phyloP scores from a whole-genome alignment of 2,888 invertebrate species.

The Chaetoderma sp. region DNA sequence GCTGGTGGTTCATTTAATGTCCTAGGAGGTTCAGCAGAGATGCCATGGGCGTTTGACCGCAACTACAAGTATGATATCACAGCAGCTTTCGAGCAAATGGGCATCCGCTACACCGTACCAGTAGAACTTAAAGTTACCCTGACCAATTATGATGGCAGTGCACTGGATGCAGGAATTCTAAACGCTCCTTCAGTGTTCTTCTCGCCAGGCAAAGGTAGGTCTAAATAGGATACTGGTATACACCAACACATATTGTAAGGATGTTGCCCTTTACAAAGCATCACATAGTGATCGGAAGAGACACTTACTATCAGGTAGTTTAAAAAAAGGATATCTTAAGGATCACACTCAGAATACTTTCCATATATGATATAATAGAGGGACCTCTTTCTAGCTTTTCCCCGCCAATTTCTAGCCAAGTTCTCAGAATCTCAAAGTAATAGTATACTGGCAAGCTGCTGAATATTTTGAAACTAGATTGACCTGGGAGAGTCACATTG shows the following conservation, averaged over 20 bases:
- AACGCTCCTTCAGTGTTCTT: conserved; percentile 23
- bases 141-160: conserved; percentile 24
- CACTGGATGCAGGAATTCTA: conserved; percentile 3
- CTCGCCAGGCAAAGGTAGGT: conserved; percentile 22
- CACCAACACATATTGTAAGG: neutral
- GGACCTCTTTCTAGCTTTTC: too few species aligned
- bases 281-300: neutral
- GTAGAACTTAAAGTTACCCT: conserved; percentile 23
- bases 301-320: too few species aligned
- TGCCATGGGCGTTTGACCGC: conserved; percentile 40
- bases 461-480: too few species aligned
- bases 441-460: too few species aligned
- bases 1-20: conserved; percentile 34
- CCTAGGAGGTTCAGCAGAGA: conserved; percentile 37
- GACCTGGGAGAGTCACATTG: too few species aligned
- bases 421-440: too few species aligned
- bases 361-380: too few species aligned
- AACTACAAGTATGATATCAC: conserved; percentile 36
- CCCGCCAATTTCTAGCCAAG: too few species aligned
- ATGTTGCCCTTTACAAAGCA: neutral
- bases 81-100: conserved; percentile 12
- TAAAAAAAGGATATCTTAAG: too few species aligned
- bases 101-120: conserved; percentile 11
- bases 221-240: neutral
- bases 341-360: too few species aligned